Percentiles rank a stretch among this genome's conserved stretches.
Evolutionary conservation across 2,888 invertebrate species (phyloP).

Genomic region (Salticus scenicus): DNA sequence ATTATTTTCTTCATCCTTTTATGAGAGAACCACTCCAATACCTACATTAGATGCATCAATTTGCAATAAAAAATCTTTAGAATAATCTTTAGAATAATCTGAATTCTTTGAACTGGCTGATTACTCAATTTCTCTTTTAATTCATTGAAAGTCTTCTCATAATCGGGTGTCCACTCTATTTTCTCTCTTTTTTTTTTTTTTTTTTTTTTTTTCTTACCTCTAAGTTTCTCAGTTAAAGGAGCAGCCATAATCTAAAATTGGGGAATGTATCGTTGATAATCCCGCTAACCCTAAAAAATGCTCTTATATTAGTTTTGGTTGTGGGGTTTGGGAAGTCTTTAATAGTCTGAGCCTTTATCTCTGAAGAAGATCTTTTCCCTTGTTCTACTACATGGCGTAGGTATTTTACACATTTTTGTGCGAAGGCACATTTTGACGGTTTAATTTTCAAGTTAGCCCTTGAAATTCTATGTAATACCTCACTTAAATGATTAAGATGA

Average conservation of each 20-base stretch:
- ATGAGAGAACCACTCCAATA: too few species aligned
- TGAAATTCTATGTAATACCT: neutral
- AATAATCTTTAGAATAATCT: too few species aligned
- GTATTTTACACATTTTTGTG: neutral
- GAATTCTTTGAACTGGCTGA: too few species aligned
- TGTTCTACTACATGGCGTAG: neutral
- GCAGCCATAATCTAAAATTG: neutral
- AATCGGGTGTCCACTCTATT: neutral
- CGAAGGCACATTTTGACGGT: slow-evolving; percentile 5
- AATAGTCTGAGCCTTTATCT: slow-evolving; percentile 26
- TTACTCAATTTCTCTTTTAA: too few species aligned
- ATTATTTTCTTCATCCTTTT: too few species aligned
- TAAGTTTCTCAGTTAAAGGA: slow-evolving; percentile 12
- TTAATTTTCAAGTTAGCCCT: slow-evolving; percentile 7
- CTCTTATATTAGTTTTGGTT: slow-evolving; percentile 30
- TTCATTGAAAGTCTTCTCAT: neutral
- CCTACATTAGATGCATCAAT: too few species aligned
- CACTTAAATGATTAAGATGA: neutral
- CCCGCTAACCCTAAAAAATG: slow-evolving; percentile 47
- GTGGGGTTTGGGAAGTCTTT: slow-evolving; percentile 42
- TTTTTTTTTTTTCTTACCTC: too few species aligned
- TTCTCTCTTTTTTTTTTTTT: slow-evolving; percentile 12
- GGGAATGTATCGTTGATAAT: slow-evolving; percentile 29
- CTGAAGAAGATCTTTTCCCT: neutral
- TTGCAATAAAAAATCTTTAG: too few species aligned